Evolutionary conservation across 2,113 vertebrate species (phyloP).

Genomic region (Erinaceus europaeus): DNA sequence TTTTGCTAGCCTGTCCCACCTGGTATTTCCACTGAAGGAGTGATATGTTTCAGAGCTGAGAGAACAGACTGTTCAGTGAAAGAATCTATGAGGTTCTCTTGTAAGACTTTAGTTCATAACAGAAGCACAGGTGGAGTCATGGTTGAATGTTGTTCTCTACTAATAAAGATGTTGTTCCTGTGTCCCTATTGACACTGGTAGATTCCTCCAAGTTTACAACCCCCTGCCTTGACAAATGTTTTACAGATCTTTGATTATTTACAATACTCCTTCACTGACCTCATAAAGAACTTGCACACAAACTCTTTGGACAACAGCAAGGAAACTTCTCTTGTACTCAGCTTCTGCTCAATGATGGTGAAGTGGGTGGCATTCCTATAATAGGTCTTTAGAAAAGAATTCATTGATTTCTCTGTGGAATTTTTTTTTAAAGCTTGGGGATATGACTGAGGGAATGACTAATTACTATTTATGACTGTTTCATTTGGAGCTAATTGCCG

Average conservation of each 20-base stretch:
- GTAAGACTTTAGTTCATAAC: background rate
- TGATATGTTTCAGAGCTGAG: background rate
- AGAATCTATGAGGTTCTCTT: background rate
- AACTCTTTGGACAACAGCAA: background rate
- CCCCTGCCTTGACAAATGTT: too few species aligned
- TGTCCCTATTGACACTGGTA: too few species aligned
- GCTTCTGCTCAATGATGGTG: background rate
- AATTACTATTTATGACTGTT: conserved; percentile 77
- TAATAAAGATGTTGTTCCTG: background rate
- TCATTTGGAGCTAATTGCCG: conserved; percentile 69
- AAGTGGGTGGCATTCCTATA: background rate
- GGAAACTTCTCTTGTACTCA: background rate
- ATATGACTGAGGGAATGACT: conserved; percentile 69
- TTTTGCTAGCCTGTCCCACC: background rate
- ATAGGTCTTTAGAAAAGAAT: conserved; percentile 63
- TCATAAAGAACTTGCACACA: background rate
- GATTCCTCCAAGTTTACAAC: background rate
- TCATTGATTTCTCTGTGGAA: conserved; percentile 67
- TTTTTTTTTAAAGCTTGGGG: conserved; percentile 68
- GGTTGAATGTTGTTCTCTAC: background rate
- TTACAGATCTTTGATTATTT: background rate
- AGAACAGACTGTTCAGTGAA: background rate
- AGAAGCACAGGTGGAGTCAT: background rate
- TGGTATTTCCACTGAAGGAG: background rate
- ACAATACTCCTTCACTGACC: rapidly evolving